Conservation (phyloP, 1,140 invertebrate genomes). For the Octopus sinensis region DNA sequence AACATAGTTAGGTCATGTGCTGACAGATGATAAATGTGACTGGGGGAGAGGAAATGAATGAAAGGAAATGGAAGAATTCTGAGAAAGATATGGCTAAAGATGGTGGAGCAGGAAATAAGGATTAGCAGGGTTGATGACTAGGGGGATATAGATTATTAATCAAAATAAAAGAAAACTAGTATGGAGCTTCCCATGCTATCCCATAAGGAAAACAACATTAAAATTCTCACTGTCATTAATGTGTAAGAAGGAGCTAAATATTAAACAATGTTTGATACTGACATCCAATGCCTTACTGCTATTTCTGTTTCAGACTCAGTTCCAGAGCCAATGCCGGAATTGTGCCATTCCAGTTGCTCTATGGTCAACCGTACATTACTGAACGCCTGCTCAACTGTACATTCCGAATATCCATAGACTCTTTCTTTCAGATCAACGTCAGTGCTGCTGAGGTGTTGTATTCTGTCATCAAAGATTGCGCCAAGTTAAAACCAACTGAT, state of each 20-base stretch:
- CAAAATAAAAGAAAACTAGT: background rate
- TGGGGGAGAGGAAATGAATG: background rate
- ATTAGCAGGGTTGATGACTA: too few relatives aligned
- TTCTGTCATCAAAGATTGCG: conserved; percentile 69
- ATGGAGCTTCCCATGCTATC: background rate
- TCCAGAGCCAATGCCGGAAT: background rate
- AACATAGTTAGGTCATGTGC: background rate
- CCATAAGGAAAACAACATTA: background rate
- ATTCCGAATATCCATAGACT: conserved; percentile 84
- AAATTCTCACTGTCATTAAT: background rate
- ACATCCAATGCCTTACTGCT: background rate
- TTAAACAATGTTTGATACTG: background rate
- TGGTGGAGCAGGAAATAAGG: too few relatives aligned
- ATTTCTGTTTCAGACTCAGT: background rate
- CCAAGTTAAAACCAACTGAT: conserved; percentile 60
- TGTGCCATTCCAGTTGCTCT: conserved; percentile 14
- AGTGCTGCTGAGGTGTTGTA: conserved; percentile 81
- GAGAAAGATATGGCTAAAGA: background rate
- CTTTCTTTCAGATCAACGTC: conserved; percentile 84
- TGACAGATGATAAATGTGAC: background rate
- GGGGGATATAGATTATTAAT: too few relatives aligned
- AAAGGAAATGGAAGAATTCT: background rate
- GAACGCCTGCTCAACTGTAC: conserved; percentile 76
- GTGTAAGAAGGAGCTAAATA: background rate
- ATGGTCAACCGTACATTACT: conserved; percentile 16